These are phyloP conservation scores for Campylomormyrus numenius DNA, from an alignment of 2,113 vertebrate species.

Conservation along the genomic window DNA sequence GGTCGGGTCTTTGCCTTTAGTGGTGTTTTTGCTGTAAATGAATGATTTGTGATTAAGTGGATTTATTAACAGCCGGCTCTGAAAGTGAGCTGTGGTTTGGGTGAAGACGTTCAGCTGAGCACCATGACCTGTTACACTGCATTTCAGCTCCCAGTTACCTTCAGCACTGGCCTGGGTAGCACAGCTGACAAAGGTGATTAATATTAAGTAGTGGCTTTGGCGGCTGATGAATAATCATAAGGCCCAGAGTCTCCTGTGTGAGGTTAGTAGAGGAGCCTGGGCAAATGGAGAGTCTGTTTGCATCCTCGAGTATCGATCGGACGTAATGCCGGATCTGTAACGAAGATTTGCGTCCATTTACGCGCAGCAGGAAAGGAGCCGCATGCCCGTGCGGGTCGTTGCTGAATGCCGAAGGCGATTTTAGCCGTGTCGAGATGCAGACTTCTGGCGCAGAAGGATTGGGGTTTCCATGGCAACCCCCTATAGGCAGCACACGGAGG, in stretches of 20 bases:
- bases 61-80: not conserved
- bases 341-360: slow-evolving; percentile 2
- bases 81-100: not conserved
- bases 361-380: not conserved
- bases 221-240: not conserved
- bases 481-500: not conserved
- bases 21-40: not conserved
- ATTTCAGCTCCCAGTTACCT: not conserved
- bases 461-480: slow-evolving; percentile 39
- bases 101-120: not conserved
- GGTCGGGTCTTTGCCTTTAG: not conserved
- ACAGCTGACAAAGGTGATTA: not conserved
- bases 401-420: not conserved
- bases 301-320: slow-evolving; percentile 24
- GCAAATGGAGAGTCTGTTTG: not conserved
- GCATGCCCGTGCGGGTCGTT: not conserved
- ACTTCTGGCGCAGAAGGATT: slow-evolving; percentile 19
- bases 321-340: slow-evolving; percentile 26
- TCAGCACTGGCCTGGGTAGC: not conserved
- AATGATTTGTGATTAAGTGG: not conserved
- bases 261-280: not conserved
- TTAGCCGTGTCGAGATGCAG: slow-evolving; percentile 16
- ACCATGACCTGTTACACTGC: not conserved
- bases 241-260: not conserved
- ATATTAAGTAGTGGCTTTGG: not conserved